Percentiles rank a stretch among this genome's conserved stretches.
Conservation (phyloP, 2,888 invertebrate genomes). For the Operophtera brumata region DNA sequence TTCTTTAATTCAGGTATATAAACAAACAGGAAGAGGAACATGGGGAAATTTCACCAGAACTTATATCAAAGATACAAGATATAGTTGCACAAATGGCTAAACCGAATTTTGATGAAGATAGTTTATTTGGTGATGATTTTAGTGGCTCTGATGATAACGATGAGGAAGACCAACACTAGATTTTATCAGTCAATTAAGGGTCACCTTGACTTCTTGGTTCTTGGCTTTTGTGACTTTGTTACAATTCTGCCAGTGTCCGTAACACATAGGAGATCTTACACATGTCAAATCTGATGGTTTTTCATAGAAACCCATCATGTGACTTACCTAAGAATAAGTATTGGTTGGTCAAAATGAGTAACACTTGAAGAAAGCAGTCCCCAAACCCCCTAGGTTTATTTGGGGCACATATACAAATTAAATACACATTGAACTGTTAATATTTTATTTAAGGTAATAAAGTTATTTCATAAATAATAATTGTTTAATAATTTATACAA, state of each 20-base stretch:
- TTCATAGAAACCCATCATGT: too few relatives aligned
- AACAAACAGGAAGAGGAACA: conserved; percentile 71
- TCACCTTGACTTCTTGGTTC: too few relatives aligned
- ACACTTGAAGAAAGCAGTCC: background rate
- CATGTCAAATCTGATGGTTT: too few relatives aligned
- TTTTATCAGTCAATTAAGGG: background rate
- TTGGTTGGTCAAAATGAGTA: too few relatives aligned
- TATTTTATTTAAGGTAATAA: conserved; percentile 14
- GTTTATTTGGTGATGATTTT: conserved; percentile 41
- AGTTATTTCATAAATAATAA: conserved; percentile 9
- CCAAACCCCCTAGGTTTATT: background rate
- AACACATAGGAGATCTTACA: too few relatives aligned
- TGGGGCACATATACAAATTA: background rate
- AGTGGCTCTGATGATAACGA: conserved; percentile 36
- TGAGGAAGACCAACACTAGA: background rate
- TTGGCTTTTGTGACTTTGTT: too few relatives aligned
- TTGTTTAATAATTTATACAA: conserved; percentile 10
- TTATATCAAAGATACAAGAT: conserved; percentile 50
- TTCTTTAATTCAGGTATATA: conserved; percentile 51
- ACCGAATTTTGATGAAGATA: conserved; percentile 44
- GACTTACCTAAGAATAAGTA: too few relatives aligned
- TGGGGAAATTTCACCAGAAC: conserved; percentile 50
- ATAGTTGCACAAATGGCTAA: conserved; percentile 55
- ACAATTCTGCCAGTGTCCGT: too few relatives aligned
- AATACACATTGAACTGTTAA: conserved; percentile 2